These are phyloP conservation scores for Mactromeris polynyma DNA, from an alignment of 2,888 invertebrate genomes.

Conservation along the genomic window DNA sequence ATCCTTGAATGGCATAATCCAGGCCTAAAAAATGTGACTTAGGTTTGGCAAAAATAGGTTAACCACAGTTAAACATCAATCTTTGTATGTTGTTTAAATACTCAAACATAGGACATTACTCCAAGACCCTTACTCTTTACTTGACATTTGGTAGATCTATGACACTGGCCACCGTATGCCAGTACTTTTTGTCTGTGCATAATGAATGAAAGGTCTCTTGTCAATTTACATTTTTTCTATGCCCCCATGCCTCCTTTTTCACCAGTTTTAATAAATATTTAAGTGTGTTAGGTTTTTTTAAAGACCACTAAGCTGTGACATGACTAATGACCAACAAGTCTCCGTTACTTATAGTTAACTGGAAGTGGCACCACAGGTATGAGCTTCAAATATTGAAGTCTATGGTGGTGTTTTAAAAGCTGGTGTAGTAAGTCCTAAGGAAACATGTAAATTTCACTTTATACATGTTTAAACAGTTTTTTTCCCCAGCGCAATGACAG, in stretches of 20 bases:
- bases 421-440: no score
- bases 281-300: background rate
- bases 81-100: no score
- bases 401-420: background rate
- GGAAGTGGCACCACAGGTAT: background rate
- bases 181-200: slow-evolving; percentile 4
- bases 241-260: slow-evolving; percentile 8
- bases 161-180: background rate
- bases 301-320: background rate
- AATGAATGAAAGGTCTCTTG: slow-evolving; percentile 3
- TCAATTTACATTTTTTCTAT: background rate
- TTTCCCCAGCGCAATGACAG: no score
- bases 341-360: background rate
- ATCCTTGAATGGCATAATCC: no score
- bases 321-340: background rate
- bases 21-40: no score
- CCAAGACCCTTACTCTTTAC: no score
- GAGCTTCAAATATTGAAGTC: background rate
- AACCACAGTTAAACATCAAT: no score
- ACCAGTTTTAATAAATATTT: slow-evolving; percentile 20
- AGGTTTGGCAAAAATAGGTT: no score
- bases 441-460: no score
- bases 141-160: background rate
- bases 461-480: no score
- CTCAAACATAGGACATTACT: no score